Evolutionary conservation across 2,888 invertebrate species (phyloP).

Genomic region (Hesperia comma): DNA sequence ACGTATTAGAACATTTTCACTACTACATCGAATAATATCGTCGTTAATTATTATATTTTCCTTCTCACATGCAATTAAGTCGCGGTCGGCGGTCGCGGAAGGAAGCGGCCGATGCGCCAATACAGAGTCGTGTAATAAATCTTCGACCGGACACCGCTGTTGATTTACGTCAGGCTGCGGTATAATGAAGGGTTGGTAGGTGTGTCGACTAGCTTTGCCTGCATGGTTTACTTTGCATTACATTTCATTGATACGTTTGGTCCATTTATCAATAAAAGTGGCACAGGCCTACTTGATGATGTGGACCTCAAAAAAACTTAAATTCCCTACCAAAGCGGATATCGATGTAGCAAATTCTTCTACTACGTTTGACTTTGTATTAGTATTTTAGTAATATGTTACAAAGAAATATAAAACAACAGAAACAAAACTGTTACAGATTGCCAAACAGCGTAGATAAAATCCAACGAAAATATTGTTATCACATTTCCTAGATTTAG

Average conservation of each 20-base stretch:
- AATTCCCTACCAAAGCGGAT: too few relatives aligned
- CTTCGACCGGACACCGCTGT: slow-evolving; percentile 54
- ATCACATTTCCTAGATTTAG: too few relatives aligned
- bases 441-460: too few relatives aligned
- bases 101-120: slow-evolving; percentile 49
- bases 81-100: slow-evolving; percentile 43
- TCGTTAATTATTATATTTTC: slow-evolving; percentile 65
- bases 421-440: too few relatives aligned
- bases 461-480: too few relatives aligned
- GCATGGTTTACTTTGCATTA: slow-evolving; percentile 3
- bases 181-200: slow-evolving; percentile 49
- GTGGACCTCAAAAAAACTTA: too few relatives aligned
- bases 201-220: neutral
- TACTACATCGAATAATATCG: slow-evolving; percentile 46
- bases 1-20: too few relatives aligned
- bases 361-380: too few relatives aligned
- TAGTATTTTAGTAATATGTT: too few relatives aligned
- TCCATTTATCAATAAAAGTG: slow-evolving; percentile 2
- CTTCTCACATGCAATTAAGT: slow-evolving; percentile 62
- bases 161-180: slow-evolving; percentile 61
- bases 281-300: neutral
- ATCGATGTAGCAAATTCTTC: too few relatives aligned
- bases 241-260: neutral
- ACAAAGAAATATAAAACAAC: too few relatives aligned
- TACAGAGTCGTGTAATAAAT: slow-evolving; percentile 53